Evolutionary conservation across 2,113 vertebrate species (phyloP).

Genomic region (Eclectus roratus): DNA sequence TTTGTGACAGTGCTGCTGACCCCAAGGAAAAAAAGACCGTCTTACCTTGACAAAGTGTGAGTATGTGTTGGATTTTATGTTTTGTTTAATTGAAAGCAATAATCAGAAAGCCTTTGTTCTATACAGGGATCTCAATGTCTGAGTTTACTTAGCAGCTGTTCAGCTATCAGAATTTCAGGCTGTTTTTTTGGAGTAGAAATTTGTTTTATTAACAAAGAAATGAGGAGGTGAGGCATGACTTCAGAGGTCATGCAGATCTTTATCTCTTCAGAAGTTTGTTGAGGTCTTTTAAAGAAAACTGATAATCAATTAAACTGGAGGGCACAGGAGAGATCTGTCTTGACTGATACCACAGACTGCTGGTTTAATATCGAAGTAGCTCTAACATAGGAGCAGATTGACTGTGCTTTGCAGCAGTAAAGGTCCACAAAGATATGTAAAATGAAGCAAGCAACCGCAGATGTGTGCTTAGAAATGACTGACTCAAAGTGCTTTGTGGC

Average conservation of each 20-base stretch:
- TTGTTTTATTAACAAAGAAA: not conserved
- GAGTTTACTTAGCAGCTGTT: not conserved
- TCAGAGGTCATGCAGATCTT: not conserved
- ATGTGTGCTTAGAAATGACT: not conserved
- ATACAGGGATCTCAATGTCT: not conserved
- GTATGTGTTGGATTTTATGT: conserved; percentile 30
- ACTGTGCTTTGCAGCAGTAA: not conserved
- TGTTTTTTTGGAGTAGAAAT: not conserved
- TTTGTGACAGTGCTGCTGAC: conserved; percentile 89
- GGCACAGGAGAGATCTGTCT: not conserved
- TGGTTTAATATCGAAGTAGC: not conserved
- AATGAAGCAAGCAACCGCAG: not conserved
- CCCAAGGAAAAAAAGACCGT: conserved; percentile 78
- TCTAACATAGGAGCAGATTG: not conserved
- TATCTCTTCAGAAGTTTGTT: not conserved
- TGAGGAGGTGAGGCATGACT: not conserved
- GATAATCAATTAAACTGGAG: not conserved
- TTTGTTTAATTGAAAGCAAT: not conserved
- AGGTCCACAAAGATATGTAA: not conserved
- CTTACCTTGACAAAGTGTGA: conserved; percentile 80
- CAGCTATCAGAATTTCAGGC: not conserved
- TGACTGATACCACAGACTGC: not conserved
- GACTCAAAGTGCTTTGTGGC: not conserved
- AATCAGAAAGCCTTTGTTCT: not conserved
- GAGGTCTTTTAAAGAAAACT: not conserved